These are phyloP conservation scores for Campoplex capitator DNA, from an alignment of 2,888 invertebrate genomes.

Conservation along the genomic window DNA sequence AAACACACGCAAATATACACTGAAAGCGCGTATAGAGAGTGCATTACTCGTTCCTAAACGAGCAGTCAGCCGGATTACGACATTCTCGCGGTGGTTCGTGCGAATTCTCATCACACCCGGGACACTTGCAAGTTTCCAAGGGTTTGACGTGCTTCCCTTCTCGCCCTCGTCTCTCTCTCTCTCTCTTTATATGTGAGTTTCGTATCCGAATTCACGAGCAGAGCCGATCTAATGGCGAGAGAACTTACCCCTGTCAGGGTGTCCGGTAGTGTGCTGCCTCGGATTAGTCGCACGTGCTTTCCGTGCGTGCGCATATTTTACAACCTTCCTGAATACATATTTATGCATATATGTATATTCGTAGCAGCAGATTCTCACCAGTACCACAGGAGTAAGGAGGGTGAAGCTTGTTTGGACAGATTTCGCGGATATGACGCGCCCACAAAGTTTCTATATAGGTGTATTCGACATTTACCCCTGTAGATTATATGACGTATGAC, in stretches of 20 bases:
- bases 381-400: neutral
- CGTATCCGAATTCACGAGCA: slow-evolving; percentile 24
- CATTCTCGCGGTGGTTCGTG: slow-evolving; percentile 57
- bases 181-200: slow-evolving; percentile 29
- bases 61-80: slow-evolving; percentile 66
- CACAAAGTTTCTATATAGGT: slow-evolving; percentile 11
- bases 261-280: slow-evolving; percentile 32
- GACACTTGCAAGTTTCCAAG: slow-evolving; percentile 63
- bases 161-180: neutral
- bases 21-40: slow-evolving; percentile 43
- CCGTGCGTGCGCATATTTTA: slow-evolving; percentile 77
- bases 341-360: slow-evolving; percentile 33
- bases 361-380: slow-evolving; percentile 5
- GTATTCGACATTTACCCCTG: slow-evolving; percentile 24
- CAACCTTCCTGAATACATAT: slow-evolving; percentile 49
- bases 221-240: slow-evolving; percentile 27
- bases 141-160: neutral
- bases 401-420: slow-evolving; percentile 62
- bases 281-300: slow-evolving; percentile 73
- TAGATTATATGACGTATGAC: slow-evolving; percentile 39
- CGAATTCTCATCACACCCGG: slow-evolving; percentile 64
- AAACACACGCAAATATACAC: slow-evolving; percentile 17
- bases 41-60: slow-evolving; percentile 68
- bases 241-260: slow-evolving; percentile 47
- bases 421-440: slow-evolving; percentile 54